Evolutionary conservation across 2,797 vertebrate species (phyloP), one percentile per base, ranked within the genome.

Genomic region (Labroides dimidiatus): DNA sequence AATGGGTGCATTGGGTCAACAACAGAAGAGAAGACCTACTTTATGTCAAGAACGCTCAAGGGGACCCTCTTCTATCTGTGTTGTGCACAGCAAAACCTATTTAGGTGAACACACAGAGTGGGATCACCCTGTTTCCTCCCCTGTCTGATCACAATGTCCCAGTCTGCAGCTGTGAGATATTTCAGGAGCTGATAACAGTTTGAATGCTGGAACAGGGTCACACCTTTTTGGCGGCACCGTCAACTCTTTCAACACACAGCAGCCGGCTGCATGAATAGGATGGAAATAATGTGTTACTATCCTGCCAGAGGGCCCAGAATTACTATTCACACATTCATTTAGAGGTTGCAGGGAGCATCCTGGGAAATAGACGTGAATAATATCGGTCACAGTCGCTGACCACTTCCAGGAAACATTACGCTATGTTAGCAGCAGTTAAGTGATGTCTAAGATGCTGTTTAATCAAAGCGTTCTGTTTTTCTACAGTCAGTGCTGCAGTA

Each of bases 11-110:
- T 49, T 65, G 64, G 81, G 72, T 79, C 78, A 80, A 64, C 39
- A 21, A 11, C 37, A 20, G 52, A 56, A 64, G 77, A 51, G 59
- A 77, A 81, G 75, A 81, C 72, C 85, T 81, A 81, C 72, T 85
- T 85, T 68, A 54, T 64, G 65, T 71, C 72, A 59, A 30, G 61
- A 64, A 78, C 63, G 69, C 67, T 41, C 27, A 12, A 60, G 65
- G 69, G 62, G 64, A 65, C 52, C 39, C 61, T 47, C 27, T 58
- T 47, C 41, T 14, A 83, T 84, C 75, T 86, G 75, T 88, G 83
- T 77, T 76, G 55, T 49, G 69, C 59, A 30, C 57, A 59, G 67
- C 42, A 19, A 51, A 15, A 47, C 21, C 63, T 72, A 80, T 71
- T 63, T 58, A 33, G 37, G 43, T 16, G 33, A 16, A 15, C 53